A percentile compares a stretch with the other conserved stretches of the same genome.
Evolutionary conservation across 2,113 vertebrate species (phyloP).

Genomic region (Condylura cristata): DNA sequence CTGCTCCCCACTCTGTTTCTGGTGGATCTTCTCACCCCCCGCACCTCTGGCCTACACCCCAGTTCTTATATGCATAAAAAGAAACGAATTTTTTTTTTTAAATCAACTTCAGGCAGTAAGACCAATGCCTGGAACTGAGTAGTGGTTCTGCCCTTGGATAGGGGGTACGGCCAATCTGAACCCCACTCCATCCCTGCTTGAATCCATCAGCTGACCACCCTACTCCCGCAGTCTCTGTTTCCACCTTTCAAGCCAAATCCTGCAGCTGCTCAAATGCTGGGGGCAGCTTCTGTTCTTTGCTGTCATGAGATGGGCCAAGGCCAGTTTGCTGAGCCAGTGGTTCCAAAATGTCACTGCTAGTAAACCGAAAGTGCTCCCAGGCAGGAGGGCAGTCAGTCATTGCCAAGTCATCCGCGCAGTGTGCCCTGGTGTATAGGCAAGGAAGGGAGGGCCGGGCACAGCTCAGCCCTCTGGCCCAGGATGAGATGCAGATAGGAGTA

Average conservation of each 20-base stretch:
- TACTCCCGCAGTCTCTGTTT: neutral
- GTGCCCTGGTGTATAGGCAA: neutral
- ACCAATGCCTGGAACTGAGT: neutral
- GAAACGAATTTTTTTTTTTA: too few species aligned
- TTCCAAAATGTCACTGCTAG: neutral
- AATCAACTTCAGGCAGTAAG: neutral
- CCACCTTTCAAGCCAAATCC: accelerated
- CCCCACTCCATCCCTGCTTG: too few species aligned
- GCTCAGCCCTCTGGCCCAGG: neutral
- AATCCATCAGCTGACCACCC: neutral
- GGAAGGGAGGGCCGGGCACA: neutral
- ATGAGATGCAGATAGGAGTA: neutral
- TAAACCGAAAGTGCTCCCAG: neutral
- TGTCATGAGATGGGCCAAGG: neutral
- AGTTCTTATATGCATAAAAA: too few species aligned
- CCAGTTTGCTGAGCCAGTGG: neutral
- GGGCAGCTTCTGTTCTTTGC: neutral
- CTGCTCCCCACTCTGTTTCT: too few species aligned
- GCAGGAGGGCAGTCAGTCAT: neutral
- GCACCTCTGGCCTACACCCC: too few species aligned
- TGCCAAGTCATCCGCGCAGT: neutral
- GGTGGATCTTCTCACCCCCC: too few species aligned
- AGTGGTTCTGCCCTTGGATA: neutral
- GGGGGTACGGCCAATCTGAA: neutral
- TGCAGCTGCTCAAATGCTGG: neutral